Evolutionary conservation across 2,888 invertebrate species (phyloP), one percentile per base, ranked within the genome.

Genomic region (Pterostichus madidus): DNA sequence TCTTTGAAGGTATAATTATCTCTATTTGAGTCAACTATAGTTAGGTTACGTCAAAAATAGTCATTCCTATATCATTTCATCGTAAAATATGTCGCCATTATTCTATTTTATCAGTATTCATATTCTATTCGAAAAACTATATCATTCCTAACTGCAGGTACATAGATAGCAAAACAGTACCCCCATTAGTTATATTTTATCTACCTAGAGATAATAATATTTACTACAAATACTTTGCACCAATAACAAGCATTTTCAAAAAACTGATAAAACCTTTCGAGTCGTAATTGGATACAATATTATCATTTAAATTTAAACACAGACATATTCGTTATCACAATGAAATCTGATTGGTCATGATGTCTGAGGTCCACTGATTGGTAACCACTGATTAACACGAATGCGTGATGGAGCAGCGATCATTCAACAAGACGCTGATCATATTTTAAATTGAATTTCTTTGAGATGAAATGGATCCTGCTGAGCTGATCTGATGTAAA

Each of bases 401-500:
- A 71, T 71, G 68, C 68, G 68, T 71, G 68, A 71, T 44, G 68
- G 44, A n/a, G 68, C 15, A 44, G 44, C 44, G 44, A 71, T 71
- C 68, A 24, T 71, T 39, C 44, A 15, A 44, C 44, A 44, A 15
- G 68, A 71, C 68, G 44, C 13, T 71, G 68, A 71, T 71, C 44
- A 71, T 71, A 71, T 71, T 71, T 71, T 71, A 71, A 71, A 71
- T 71, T 71, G 68, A 71, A 71, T 71, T 71, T 71, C 39, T 71
- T 71, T 39, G 68, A 71, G 68, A 44, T 71, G 24, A 44, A 71
- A 71, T 44, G 44, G 68, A 44, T 71, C 68, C 68, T 44, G 68
- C 68, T 71, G 68, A 10, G 68, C n/a, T 7, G 44, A 71, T 71
- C 11, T 13, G 7, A 56, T 56, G 17, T 71, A 44, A 39, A 44